Evolutionary conservation across 1,140 invertebrate genomes (phyloP).

Genomic region (Parapsyche elsis): DNA sequence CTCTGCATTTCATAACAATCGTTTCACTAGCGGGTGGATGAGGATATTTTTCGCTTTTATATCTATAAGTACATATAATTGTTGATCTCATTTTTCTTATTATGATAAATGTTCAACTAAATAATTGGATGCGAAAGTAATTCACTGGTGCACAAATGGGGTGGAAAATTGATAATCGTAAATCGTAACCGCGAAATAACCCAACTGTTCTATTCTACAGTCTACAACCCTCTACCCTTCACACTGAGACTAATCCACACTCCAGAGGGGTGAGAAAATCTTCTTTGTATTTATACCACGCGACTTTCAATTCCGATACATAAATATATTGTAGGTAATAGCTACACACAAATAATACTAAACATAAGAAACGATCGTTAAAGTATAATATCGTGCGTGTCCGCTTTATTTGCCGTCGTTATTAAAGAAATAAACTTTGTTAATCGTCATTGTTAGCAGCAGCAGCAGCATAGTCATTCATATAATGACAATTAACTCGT

Average conservation of each 20-base stretch:
- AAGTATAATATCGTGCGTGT: background rate
- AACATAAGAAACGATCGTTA: conserved; percentile 9
- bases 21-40: too few species aligned
- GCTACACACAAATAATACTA: too few species aligned
- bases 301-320: background rate
- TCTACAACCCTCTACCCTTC: conserved; percentile 1
- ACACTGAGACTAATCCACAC: conserved; percentile 26
- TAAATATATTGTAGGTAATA: too few species aligned
- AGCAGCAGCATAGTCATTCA: background rate
- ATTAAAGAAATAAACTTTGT: conserved; percentile 24
- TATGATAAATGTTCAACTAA: background rate
- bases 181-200: conserved; percentile 51
- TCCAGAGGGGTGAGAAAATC: conserved; percentile 20
- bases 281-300: background rate
- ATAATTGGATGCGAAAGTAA: conserved; percentile 18
- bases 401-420: conserved; percentile 13
- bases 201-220: conserved; percentile 20
- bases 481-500: conserved; percentile 27
- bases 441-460: background rate
- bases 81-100: too few species aligned
- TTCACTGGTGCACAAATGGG: conserved; percentile 38
- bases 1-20: too few species aligned
- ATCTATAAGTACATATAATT: too few species aligned
- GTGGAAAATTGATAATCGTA: conserved; percentile 55
- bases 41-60: too few species aligned